These are phyloP conservation scores for Tamandua tetradactyla DNA, from an alignment of 2,797 vertebrate genomes.

Conservation along the genomic window DNA sequence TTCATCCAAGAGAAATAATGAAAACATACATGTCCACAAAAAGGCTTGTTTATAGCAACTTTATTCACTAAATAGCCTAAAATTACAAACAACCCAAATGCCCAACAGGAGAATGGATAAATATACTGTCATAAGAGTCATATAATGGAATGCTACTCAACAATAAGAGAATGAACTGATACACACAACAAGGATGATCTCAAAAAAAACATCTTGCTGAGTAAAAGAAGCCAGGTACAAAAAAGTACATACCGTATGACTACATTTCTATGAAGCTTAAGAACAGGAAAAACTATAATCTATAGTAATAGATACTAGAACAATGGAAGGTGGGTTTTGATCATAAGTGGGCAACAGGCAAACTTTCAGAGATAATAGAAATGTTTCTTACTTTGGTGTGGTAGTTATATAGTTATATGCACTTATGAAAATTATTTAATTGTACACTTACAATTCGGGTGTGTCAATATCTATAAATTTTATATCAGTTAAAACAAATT, in stretches of 20 bases:
- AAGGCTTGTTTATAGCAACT: neutral
- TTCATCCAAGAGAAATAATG: neutral
- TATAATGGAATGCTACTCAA: neutral
- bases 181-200: neutral
- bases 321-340: neutral
- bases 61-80: neutral
- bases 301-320: neutral
- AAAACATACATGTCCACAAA: neutral
- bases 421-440: constrained; percentile 4
- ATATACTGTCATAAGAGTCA: neutral
- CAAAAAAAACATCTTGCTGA: neutral
- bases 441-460: neutral
- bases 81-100: neutral
- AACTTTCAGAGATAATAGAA: neutral
- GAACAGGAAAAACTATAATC: neutral
- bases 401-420: neutral
- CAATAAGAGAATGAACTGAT: constrained; percentile 13
- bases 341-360: neutral
- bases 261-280: neutral
- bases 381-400: neutral
- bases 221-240: neutral
- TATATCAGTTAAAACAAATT: neutral
- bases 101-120: neutral
- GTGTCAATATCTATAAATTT: constrained; percentile 14
- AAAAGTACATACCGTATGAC: neutral